A percentile compares a stretch with the other conserved stretches of the same genome.
Conservation (phyloP, 92 coral and sea anemone genomes). For the Metridium senile region DNA sequence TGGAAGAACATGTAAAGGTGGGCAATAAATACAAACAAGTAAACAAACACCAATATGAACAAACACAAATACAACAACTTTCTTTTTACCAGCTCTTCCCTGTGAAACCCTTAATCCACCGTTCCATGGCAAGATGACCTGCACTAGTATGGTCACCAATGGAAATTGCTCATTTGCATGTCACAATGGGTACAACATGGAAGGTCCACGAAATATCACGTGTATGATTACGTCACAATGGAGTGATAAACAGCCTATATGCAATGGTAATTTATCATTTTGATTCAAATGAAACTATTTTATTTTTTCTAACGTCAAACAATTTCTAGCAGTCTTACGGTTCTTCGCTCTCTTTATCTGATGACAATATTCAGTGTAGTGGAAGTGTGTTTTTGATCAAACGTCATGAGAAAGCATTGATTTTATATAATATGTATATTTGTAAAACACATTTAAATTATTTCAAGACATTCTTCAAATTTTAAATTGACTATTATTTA, state of each 20-base stretch:
- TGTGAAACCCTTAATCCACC: constrained; percentile 34
- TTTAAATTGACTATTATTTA: no score
- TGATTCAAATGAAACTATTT: not conserved
- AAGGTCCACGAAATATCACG: constrained; percentile 42
- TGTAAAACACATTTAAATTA: no score
- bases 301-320: not conserved
- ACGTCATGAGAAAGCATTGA: no score
- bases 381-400: no score
- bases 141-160: constrained; percentile 45
- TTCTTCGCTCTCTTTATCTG: no score
- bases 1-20: constrained; percentile 44
- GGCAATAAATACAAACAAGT: not conserved
- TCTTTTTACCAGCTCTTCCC: constrained; percentile 33
- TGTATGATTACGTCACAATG: constrained; percentile 46
- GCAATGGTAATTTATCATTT: constrained; percentile 24
- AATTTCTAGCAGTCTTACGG: not conserved
- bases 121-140: constrained; percentile 42
- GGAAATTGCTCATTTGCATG: constrained; percentile 48
- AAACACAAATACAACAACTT: no score
- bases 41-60: not conserved
- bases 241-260: constrained; percentile 32
- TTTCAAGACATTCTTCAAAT: no score
- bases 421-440: no score
- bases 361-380: no score
- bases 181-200: constrained; percentile 37